Conservation (phyloP, 2,797 vertebrate genomes). For the Apodemus agrarius region DNA sequence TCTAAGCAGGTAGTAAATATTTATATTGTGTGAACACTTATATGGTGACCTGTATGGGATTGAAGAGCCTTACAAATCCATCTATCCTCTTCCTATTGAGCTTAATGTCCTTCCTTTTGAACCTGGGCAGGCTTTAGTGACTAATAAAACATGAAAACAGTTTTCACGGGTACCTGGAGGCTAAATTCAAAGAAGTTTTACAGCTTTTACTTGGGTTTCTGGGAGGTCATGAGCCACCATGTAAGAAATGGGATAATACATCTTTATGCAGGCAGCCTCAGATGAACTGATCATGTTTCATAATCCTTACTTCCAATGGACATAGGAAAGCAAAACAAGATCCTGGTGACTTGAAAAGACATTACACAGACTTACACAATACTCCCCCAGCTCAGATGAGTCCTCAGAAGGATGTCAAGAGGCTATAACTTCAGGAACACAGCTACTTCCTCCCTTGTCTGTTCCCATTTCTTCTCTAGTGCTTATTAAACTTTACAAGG, state of each 20-base stretch:
- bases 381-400: neutral
- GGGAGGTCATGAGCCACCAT: neutral
- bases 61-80: neutral
- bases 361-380: neutral
- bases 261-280: neutral
- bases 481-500: neutral
- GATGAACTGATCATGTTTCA: neutral
- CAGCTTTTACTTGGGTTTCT: neutral
- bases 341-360: neutral
- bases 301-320: neutral
- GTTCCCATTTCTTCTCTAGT: neutral
- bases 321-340: neutral
- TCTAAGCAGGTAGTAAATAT: slow-evolving; percentile 33
- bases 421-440: neutral
- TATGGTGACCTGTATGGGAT: neutral
- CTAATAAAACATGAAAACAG: neutral
- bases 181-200: neutral
- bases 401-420: too few species aligned
- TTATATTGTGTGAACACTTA: neutral
- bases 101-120: neutral
- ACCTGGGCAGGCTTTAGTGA: neutral
- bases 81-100: neutral
- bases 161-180: neutral
- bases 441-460: neutral
- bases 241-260: neutral